These are phyloP conservation scores for Chaunax sp. DNA, from an alignment of 2,797 vertebrate genomes.

Conservation along the genomic window DNA sequence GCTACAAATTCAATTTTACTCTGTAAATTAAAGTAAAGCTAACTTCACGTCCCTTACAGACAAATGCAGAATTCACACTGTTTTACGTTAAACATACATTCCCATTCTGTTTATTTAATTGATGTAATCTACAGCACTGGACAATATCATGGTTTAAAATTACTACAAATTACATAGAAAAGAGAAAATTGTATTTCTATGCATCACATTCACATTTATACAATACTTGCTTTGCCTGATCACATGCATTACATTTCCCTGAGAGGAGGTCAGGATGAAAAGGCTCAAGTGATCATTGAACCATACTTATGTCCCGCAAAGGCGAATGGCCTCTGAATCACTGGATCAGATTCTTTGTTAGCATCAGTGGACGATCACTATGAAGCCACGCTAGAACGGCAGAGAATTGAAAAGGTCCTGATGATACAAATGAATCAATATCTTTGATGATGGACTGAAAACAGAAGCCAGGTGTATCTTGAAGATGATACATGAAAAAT, in stretches of 20 bases:
- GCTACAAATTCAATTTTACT: slow-evolving; percentile 34
- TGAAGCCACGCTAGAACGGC: not conserved
- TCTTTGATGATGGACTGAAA: slow-evolving; percentile 21
- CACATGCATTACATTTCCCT: slow-evolving; percentile 20
- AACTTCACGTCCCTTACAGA: not conserved
- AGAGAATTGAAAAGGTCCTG: slow-evolving; percentile 5
- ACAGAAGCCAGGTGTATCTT: slow-evolving; percentile 13
- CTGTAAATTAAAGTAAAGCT: slow-evolving; percentile 19
- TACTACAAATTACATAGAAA: slow-evolving; percentile 3
- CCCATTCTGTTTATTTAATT: not conserved
- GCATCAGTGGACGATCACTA: not conserved
- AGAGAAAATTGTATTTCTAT: not conserved
- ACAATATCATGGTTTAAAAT: slow-evolving; percentile 9
- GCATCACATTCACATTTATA: slow-evolving; percentile 3
- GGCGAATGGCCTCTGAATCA: slow-evolving; percentile 23
- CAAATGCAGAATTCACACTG: not conserved
- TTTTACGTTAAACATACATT: not conserved
- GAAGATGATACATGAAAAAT: slow-evolving; percentile 12
- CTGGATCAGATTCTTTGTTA: slow-evolving; percentile 2
- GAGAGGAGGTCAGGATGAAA: slow-evolving; percentile 37
- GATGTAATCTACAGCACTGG: not conserved
- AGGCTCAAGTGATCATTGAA: slow-evolving; percentile 41
- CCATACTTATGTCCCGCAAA: slow-evolving; percentile 36
- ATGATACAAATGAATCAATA: slow-evolving; percentile 5
- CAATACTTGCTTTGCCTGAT: slow-evolving; percentile 24